Percentiles rank a stretch among this genome's conserved stretches.
Evolutionary conservation across 2,797 vertebrate species (phyloP).

Genomic region (Sarcophilus harrisii): DNA sequence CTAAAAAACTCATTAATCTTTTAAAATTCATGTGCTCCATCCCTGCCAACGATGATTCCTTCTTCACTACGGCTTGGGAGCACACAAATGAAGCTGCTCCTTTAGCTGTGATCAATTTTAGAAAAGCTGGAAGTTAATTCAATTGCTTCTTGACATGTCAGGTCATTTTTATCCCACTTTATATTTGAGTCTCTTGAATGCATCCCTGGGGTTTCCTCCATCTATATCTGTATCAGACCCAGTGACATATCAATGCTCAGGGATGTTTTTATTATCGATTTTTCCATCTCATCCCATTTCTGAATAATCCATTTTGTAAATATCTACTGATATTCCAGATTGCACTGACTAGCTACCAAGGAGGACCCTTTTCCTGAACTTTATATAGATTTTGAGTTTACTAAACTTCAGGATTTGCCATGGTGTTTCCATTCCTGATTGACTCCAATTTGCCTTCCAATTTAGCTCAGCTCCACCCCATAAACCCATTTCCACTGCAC

Average conservation of each 20-base stretch:
- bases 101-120: constrained; percentile 82
- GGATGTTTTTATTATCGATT: constrained; percentile 6
- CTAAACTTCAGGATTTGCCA: neutral
- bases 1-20: constrained; percentile 82
- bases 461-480: neutral
- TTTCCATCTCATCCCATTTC: constrained; percentile 86
- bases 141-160: constrained; percentile 71
- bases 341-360: constrained; percentile 81
- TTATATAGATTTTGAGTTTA: neutral
- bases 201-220: constrained; percentile 74
- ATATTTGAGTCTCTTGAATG: constrained; percentile 83
- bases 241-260: constrained; percentile 70
- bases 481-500: neutral
- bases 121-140: constrained; percentile 78
- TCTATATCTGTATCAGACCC: constrained; percentile 84
- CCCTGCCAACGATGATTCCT: constrained; percentile 84
- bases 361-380: constrained; percentile 68
- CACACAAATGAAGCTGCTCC: constrained; percentile 82
- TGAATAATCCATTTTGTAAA: constrained; percentile 87
- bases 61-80: constrained; percentile 84
- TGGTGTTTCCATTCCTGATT: neutral
- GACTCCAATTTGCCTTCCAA: accelerated
- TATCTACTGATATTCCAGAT: constrained; percentile 82
- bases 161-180: constrained; percentile 82
- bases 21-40: constrained; percentile 81